phyloP scores from a whole-genome alignment of 2,888 invertebrate species.

The Patella ulyssiponensis region DNA sequence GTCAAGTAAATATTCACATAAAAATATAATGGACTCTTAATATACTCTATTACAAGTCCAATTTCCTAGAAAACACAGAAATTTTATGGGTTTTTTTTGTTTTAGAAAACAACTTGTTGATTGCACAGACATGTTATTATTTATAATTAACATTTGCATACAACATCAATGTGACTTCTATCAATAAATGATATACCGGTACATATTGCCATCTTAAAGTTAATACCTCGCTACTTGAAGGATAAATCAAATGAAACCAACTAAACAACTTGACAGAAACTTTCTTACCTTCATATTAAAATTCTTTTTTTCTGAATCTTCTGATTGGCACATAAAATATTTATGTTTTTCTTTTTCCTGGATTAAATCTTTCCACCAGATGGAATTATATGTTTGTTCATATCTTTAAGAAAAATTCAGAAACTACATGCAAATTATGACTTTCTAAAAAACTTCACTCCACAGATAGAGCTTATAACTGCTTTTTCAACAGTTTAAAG shows the following conservation, averaged over 20 bases:
- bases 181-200: too few species aligned
- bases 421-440: neutral
- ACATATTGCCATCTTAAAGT: too few species aligned
- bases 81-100: neutral
- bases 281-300: constrained; percentile 61
- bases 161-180: too few species aligned
- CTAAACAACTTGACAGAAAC: neutral
- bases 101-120: neutral
- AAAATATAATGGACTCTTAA: neutral
- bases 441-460: neutral
- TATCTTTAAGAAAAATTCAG: constrained; percentile 76
- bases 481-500: too few species aligned
- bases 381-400: constrained; percentile 80
- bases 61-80: neutral
- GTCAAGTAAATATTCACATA: constrained; percentile 11
- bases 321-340: constrained; percentile 80
- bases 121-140: neutral
- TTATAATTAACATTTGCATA: neutral
- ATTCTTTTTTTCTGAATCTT: constrained; percentile 51
- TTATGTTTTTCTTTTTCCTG: constrained; percentile 79
- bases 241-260: neutral
- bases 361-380: constrained; percentile 85
- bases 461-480: too few species aligned
- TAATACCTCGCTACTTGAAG: neutral
- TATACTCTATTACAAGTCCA: too few species aligned